Base-by-base conservation (phyloP, 1,140 invertebrate genomes). In the Nasonia longicornis region DNA sequence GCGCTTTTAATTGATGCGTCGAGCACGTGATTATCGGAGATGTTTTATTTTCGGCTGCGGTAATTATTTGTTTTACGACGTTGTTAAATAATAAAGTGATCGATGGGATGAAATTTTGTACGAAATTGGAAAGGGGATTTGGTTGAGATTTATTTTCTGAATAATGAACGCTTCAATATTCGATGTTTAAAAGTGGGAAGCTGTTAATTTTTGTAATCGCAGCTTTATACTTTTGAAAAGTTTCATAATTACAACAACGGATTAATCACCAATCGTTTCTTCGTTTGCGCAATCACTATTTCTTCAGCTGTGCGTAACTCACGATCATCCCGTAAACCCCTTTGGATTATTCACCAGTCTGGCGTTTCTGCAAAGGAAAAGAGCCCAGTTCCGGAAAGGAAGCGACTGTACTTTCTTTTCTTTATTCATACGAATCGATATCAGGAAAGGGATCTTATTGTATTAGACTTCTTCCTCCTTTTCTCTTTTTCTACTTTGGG, bases 341-440 rank as follows among this genome's bases (percentile, higher is more conserved):
- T n/a, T 58, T 58, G 20, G 52, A 58, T 58, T 58, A 58, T 58
- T 20, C 52, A 58, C 6, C 3, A 58, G 52, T 20, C 16, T 20
- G 14, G 45, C 14, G 14, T 58, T 58, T 58, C 52, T 20, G 52
- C 16, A 58, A 58, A 20, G 52, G 16, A 58, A n/a, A 4, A 58
- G 31, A 35, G 31, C 2, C 31, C 31, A 35, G 52, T 20, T 58
- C 16, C 1, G 52, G 26, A 67, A 67, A 67, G 16, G 52, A 58
- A 67, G 22, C 20, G 10, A 29, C 26, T 16, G 66, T 31, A 67
- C 26, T 67, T 29, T 67, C 52, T 67, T 67, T 67, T 16, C 66
- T 67, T 67, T 67, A 67, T 67, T 67, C 14, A 67, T 67, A 67
- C 31, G 66, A 67, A 31, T 67, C 26, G 29, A 31, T 67, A 67